Evolutionary conservation across 2,888 invertebrate genomes (phyloP), one percentile per base, ranked within the genome.

Genomic region (Adineta ricciae): DNA sequence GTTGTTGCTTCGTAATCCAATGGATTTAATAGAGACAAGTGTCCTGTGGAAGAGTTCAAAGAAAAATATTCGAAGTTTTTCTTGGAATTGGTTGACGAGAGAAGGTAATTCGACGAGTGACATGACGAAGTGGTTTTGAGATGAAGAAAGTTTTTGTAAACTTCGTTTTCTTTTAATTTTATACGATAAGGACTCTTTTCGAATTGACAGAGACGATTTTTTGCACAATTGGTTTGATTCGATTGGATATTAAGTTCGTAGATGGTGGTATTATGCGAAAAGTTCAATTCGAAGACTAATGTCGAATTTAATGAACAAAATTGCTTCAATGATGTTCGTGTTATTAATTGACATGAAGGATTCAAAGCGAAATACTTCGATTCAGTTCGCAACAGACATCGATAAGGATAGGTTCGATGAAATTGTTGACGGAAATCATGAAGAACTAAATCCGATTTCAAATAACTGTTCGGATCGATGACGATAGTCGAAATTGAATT

Each of bases 11-110:
- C 78, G 41, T 78, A 78, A 78, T 78, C 78, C n/a, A 78, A 78
- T 24, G 41, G 0, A n/a, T 78, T 8, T 78, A 41, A n/a, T 78
- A 78, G 41, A 24, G 38, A 41, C 41, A 78, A 41, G 24, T 41
- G 41, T 3, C 78, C 78, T 5, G 78, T 78, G 21, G 38, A 11
- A 2, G 78, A 78, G 41, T 78, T 41, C 14, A 78, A 41, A 21
- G 24, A 41, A 41, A 78, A 78, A 78, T 78, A 78, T 24, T 78
- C 78, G 38, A 78, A 78, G 41, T 78, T 78, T 41, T 78, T 78
- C 14, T 78, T 78, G 2, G 78, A 9, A 78, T 78, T 78, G 1
- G 38, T 38, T n/a, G 78, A 41, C 41, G 78, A 38, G 38, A 78
- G 24, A 38, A 41, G 5, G 41, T 78, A 78, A 41, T 78, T 78